phyloP scores from a whole-genome alignment of 2,888 invertebrate genomes.

The Mesorhabditis spiculigera region DNA sequence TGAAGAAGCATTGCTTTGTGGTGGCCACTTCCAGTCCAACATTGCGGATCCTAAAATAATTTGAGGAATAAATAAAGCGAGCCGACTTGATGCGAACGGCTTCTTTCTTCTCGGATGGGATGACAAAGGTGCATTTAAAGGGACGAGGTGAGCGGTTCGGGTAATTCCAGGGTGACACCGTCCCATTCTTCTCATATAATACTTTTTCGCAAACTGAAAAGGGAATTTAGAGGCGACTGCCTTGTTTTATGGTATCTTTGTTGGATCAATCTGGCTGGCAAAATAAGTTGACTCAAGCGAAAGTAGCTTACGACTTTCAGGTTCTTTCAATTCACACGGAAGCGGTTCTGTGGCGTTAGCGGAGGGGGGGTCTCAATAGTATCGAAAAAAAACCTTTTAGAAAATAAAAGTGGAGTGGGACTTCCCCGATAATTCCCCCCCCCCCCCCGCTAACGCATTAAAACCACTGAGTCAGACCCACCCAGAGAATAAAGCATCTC shows the following conservation, averaged over 20 bases:
- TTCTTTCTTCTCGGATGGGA: slow-evolving; percentile 28
- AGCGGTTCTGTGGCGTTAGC: too few species aligned
- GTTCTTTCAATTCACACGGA: too few species aligned
- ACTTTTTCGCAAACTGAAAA: slow-evolving; percentile 41
- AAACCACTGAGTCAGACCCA: slow-evolving; percentile 10
- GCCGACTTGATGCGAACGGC: slow-evolving; percentile 24
- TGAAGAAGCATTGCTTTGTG: slow-evolving; percentile 38
- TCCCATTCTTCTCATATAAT: slow-evolving; percentile 42
- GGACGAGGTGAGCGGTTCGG: slow-evolving; percentile 34
- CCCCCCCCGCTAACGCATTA: too few species aligned
- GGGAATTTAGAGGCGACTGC: background rate
- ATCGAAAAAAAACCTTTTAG: too few species aligned
- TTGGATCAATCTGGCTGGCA: too few species aligned
- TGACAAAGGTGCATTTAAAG: slow-evolving; percentile 49
- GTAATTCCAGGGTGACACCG: slow-evolving; percentile 51
- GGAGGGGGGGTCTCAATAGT: too few species aligned
- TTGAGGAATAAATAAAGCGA: slow-evolving; percentile 8
- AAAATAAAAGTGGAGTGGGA: too few species aligned
- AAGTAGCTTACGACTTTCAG: too few species aligned
- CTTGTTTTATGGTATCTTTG: background rate
- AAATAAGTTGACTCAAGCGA: too few species aligned
- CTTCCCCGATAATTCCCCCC: too few species aligned
- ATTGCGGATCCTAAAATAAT: slow-evolving; percentile 31
- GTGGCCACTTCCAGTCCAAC: slow-evolving; percentile 37
- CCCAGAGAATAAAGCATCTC: slow-evolving; percentile 53